Evolutionary conservation across 2,113 vertebrate genomes (phyloP).

Genomic region (Machaerirhynchus nigripectus): DNA sequence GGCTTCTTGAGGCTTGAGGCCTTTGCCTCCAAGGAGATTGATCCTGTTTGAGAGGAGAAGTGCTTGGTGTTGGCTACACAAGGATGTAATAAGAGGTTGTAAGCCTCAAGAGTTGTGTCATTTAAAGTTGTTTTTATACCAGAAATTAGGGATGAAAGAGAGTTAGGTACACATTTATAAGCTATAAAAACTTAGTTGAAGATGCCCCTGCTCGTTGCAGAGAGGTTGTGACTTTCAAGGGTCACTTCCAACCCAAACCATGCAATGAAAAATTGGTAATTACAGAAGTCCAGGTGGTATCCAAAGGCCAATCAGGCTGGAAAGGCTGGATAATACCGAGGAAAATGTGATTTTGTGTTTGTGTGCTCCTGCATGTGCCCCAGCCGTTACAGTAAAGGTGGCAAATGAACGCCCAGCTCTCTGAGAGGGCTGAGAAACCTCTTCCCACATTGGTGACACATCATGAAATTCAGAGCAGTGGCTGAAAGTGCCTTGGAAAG

Average conservation of each 20-base stretch:
- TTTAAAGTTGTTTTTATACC: neutral
- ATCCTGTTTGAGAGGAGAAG: neutral
- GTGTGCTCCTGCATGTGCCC: neutral
- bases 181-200: neutral
- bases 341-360: neutral
- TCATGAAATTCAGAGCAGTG: neutral
- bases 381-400: neutral
- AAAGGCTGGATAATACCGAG: neutral
- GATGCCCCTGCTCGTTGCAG: neutral
- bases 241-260: neutral
- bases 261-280: neutral
- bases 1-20: neutral
- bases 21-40: neutral
- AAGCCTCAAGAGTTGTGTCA: neutral
- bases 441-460: neutral
- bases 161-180: neutral
- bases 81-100: neutral
- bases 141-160: neutral
- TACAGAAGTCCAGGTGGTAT: accelerated
- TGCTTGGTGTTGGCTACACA: neutral
- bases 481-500: neutral
- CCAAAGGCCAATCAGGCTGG: neutral
- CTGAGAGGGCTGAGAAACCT: neutral
- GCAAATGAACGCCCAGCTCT: neutral
- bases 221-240: neutral